Percentiles rank a stretch among this genome's conserved stretches.
Conservation (phyloP, 2,113 vertebrate species). For the Cromileptes altivelis region DNA sequence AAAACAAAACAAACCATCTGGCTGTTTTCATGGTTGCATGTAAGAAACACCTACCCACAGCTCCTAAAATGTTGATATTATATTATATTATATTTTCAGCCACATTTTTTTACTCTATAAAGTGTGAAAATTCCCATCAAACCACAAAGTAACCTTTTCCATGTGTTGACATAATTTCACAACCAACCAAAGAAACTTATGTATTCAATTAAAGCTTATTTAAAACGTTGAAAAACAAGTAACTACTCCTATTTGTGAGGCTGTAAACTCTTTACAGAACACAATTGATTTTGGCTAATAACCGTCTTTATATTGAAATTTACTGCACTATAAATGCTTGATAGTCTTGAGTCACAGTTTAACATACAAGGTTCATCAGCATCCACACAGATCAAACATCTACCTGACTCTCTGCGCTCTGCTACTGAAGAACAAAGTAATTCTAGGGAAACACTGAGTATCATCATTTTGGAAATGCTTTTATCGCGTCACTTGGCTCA, state of each 20-base stretch:
- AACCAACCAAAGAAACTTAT: neutral
- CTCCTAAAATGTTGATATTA: too few relatives aligned
- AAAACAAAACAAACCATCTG: neutral
- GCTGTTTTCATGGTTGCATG: neutral
- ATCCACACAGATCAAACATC: neutral
- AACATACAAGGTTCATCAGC: neutral
- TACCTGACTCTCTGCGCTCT: neutral
- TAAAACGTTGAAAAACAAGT: neutral
- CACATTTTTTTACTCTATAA: neutral
- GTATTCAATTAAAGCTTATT: neutral
- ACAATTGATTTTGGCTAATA: slow-evolving; percentile 12
- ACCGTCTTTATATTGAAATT: slow-evolving; percentile 11
- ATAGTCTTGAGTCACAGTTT: neutral
- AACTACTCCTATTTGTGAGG: neutral
- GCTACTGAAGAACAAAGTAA: neutral
- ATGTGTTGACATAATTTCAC: neutral
- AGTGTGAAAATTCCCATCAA: neutral
- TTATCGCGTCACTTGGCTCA: slow-evolving; percentile 19
- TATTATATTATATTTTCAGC: neutral
- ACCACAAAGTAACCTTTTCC: neutral
- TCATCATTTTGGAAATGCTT: slow-evolving; percentile 28
- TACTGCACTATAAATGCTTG: neutral
- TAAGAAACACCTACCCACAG: neutral
- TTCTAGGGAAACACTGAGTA: neutral
- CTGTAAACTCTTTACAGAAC: slow-evolving; percentile 24